phyloP scores from a whole-genome alignment of 1,140 invertebrate species.

The Eurytemora carolleeae region DNA sequence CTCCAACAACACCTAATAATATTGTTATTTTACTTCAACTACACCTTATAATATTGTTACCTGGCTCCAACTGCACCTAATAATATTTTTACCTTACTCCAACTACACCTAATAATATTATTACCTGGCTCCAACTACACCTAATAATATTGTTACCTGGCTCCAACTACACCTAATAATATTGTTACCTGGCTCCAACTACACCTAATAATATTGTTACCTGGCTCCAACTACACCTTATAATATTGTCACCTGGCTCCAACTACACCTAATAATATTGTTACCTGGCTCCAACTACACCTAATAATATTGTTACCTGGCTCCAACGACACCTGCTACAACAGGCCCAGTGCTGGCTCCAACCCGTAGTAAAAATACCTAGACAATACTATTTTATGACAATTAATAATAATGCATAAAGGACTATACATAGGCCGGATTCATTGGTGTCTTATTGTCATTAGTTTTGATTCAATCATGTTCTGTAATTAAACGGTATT shows the following conservation, averaged over 20 bases:
- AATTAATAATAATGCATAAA: no score
- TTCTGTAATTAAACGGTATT: not conserved
- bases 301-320: not conserved
- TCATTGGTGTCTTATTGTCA: no score
- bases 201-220: constrained; percentile 81
- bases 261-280: constrained; percentile 79
- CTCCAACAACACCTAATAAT: not conserved
- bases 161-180: constrained; percentile 94
- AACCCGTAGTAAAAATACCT: not conserved
- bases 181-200: constrained; percentile 74
- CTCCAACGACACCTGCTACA: not conserved
- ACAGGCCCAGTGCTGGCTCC: not conserved
- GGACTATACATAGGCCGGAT: no score
- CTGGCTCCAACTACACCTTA: constrained; percentile 87
- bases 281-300: constrained; percentile 60
- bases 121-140: not conserved
- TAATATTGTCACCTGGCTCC: constrained; percentile 84
- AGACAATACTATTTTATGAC: not conserved
- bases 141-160: constrained; percentile 23
- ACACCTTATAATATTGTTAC: not conserved
- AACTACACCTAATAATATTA: not conserved
- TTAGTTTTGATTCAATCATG: not conserved
- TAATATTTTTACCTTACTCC: not conserved
- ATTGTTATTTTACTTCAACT: not conserved
- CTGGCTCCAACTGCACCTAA: not conserved